Conservation (phyloP, 2,113 vertebrate species). For the Pipa parva region DNA sequence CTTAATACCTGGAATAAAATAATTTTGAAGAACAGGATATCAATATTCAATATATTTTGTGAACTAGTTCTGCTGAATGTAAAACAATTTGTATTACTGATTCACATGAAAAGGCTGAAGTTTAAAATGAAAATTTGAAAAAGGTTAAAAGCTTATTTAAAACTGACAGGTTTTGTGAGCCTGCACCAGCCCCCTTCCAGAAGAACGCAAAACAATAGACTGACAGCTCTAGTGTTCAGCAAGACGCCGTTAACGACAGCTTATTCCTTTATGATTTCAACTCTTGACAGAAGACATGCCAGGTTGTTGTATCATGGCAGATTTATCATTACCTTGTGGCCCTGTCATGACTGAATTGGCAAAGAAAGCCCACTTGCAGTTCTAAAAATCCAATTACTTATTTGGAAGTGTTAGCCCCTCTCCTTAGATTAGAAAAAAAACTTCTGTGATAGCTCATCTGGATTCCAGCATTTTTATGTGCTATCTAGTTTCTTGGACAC, state of each 20-base stretch:
- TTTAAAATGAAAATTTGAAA: conserved; percentile 54
- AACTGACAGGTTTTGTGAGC: conserved; percentile 69
- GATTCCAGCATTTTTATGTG: conserved; percentile 31
- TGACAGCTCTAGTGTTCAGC: conserved; percentile 88
- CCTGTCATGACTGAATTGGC: conserved; percentile 81
- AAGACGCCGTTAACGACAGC: conserved; percentile 87
- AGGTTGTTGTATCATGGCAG: conserved; percentile 91
- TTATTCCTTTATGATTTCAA: conserved; percentile 95
- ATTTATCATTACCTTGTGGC: conserved; percentile 93
- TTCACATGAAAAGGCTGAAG: conserved; percentile 34
- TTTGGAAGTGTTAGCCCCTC: conserved; percentile 52
- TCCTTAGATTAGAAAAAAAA: conserved; percentile 46
- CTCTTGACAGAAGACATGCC: conserved; percentile 91
- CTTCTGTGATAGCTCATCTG: conserved; percentile 40
- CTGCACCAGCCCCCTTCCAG: conserved; percentile 57
- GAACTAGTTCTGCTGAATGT: too few relatives aligned
- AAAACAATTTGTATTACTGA: conserved; percentile 10
- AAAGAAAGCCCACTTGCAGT: conserved; percentile 44
- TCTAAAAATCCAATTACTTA: conserved; percentile 63
- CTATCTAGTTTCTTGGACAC: conserved; percentile 12
- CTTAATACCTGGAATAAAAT: conserved; percentile 23
- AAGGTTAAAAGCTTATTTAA: conserved; percentile 61
- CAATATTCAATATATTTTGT: too few relatives aligned
- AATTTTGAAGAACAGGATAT: too few relatives aligned
- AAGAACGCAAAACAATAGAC: conserved; percentile 66